Conservation (phyloP, 2,113 vertebrate genomes). For the Hemichromis elongatus region DNA sequence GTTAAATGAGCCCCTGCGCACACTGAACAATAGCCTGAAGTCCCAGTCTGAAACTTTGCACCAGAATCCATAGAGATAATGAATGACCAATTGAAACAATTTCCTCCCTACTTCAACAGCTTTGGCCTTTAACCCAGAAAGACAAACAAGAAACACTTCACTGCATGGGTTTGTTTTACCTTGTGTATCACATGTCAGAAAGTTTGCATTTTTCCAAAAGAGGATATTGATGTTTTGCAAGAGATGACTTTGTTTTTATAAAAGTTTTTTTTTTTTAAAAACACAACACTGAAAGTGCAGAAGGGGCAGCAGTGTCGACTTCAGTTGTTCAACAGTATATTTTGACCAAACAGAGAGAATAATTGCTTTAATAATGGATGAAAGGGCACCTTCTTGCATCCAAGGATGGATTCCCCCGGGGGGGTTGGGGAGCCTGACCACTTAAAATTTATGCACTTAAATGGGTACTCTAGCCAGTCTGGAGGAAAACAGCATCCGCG, state of each 20-base stretch:
- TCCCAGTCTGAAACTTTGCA: background rate
- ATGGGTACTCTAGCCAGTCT: background rate
- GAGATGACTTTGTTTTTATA: too few species aligned
- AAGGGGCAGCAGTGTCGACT: background rate
- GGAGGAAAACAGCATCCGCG: background rate
- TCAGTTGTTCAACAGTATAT: background rate
- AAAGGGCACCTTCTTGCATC: background rate
- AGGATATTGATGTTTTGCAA: background rate
- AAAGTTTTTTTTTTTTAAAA: background rate
- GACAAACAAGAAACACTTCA: constrained; percentile 14
- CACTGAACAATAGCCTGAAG: background rate
- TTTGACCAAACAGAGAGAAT: background rate
- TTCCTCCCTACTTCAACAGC: constrained; percentile 55
- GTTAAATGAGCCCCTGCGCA: background rate
- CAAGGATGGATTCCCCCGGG: background rate
- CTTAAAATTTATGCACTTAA: constrained; percentile 11
- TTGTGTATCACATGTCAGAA: background rate
- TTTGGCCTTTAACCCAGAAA: constrained; percentile 53
- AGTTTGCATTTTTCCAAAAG: background rate
- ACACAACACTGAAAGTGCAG: background rate
- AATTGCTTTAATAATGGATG: constrained; percentile 47
- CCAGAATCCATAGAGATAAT: constrained; percentile 5
- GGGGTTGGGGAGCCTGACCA: too few species aligned
- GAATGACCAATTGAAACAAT: constrained; percentile 25
- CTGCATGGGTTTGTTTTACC: constrained; percentile 8